These are phyloP conservation scores for Timandra comae DNA, from an alignment of 2,888 invertebrate genomes.

Conservation along the genomic window DNA sequence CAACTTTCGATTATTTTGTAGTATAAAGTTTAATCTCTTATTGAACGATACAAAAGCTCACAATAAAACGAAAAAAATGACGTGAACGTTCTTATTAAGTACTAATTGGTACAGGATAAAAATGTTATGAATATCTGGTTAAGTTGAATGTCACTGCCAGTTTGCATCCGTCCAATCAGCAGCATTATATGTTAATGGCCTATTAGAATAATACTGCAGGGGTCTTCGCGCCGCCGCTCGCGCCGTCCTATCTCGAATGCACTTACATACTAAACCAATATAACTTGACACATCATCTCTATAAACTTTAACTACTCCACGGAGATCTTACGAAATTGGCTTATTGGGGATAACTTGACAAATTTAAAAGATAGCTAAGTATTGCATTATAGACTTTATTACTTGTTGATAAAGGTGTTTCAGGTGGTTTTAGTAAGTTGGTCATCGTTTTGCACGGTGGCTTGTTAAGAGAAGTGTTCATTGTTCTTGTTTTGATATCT, in stretches of 20 bases:
- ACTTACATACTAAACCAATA: slow-evolving; percentile 32
- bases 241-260: slow-evolving; percentile 38
- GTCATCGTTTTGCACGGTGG: slow-evolving; percentile 43
- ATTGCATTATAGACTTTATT: slow-evolving; percentile 18
- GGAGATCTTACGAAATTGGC: slow-evolving; percentile 35
- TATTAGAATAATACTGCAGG: slow-evolving; percentile 70
- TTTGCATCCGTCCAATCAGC: slow-evolving; percentile 79
- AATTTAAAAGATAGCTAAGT: slow-evolving; percentile 11
- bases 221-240: slow-evolving; percentile 54
- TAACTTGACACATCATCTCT: slow-evolving; percentile 28
- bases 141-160: slow-evolving; percentile 58
- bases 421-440: slow-evolving; percentile 3
- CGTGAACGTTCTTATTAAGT: too few relatives aligned
- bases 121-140: too few relatives aligned
- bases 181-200: slow-evolving; percentile 76
- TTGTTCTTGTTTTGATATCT: slow-evolving; percentile 50
- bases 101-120: too few relatives aligned
- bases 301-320: slow-evolving; percentile 12
- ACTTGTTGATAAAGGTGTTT: background rate
- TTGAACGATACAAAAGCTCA: too few relatives aligned
- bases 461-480: slow-evolving; percentile 57
- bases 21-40: too few relatives aligned
- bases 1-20: too few relatives aligned
- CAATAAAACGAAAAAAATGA: too few relatives aligned
- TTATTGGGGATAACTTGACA: slow-evolving; percentile 28